Evolutionary conservation across 2,797 vertebrate species (phyloP).

Genomic region (Takifugu rubripes): DNA sequence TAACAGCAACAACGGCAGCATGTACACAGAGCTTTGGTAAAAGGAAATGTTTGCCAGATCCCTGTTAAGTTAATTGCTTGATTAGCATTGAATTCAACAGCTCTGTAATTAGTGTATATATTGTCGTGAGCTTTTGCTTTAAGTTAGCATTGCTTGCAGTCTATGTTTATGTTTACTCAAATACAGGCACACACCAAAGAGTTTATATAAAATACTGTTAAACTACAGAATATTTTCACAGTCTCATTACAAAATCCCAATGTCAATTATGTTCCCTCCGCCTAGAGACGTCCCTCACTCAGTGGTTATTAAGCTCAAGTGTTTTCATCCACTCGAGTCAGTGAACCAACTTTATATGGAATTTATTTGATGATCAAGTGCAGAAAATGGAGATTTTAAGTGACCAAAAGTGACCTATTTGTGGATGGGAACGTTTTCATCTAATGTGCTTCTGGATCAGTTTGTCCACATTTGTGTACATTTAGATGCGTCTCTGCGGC

Average conservation of each 20-base stretch:
- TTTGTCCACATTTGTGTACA: constrained; percentile 17
- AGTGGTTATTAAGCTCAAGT: constrained; percentile 60
- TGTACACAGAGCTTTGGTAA: constrained; percentile 48
- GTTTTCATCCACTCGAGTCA: constrained; percentile 48
- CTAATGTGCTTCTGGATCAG: background rate
- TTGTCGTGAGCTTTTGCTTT: constrained; percentile 48
- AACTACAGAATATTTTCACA: constrained; percentile 39
- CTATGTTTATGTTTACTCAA: constrained; percentile 15
- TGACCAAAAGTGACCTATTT: constrained; percentile 23
- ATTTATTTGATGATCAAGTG: constrained; percentile 36
- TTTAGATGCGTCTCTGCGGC: too few species aligned
- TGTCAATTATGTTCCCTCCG: constrained; percentile 52
- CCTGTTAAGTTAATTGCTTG: constrained; percentile 57
- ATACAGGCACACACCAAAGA: background rate
- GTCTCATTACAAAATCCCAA: constrained; percentile 45
- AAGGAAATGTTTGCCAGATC: constrained; percentile 60
- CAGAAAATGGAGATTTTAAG: constrained; percentile 15
- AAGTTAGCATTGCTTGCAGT: constrained; percentile 35
- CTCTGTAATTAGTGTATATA: constrained; percentile 53
- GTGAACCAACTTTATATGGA: constrained; percentile 22
- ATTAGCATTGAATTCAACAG: constrained; percentile 54
- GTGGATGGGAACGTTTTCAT: constrained; percentile 4
- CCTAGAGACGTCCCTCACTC: constrained; percentile 50
- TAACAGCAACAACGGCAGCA: constrained; percentile 61
- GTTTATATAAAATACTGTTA: too few species aligned